Conservation (phyloP, 2,113 vertebrate species). For the Dunckerocampus dactyliophorus region DNA sequence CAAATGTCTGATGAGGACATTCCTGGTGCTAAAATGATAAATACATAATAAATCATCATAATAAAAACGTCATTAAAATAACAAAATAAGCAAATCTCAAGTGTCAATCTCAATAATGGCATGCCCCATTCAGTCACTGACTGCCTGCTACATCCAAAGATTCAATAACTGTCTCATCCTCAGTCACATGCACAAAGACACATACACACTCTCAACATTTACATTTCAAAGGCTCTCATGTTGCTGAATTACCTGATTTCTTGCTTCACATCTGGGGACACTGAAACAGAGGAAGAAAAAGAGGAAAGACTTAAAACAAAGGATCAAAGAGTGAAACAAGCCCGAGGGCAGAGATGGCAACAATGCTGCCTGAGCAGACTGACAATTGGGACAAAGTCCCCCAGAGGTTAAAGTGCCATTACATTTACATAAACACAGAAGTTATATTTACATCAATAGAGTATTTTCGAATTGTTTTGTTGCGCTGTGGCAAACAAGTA, state of each 20-base stretch:
- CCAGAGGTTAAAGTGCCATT: constrained; percentile 2
- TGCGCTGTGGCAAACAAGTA: neutral
- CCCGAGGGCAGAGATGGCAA: constrained; percentile 25
- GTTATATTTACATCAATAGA: neutral
- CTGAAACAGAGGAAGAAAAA: constrained; percentile 23
- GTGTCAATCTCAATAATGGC: neutral
- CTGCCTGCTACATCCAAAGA: constrained; percentile 16
- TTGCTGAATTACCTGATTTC: constrained; percentile 36
- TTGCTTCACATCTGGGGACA: constrained; percentile 42
- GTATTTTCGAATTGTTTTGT: neutral
- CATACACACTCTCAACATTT: constrained; percentile 23
- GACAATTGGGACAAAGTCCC: constrained; percentile 22
- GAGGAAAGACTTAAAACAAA: constrained; percentile 38
- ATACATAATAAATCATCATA: too few relatives aligned
- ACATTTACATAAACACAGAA: neutral
- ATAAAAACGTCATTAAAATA: neutral
- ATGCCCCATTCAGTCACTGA: neutral
- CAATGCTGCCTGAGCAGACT: constrained; percentile 1
- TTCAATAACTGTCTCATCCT: neutral
- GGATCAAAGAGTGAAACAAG: constrained; percentile 41
- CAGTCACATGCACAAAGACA: neutral
- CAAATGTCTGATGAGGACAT: neutral
- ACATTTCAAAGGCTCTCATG: constrained; percentile 46
- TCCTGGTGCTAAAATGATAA: neutral
- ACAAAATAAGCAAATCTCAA: neutral